phyloP scores from a whole-genome alignment of 2,113 vertebrate species.

The Martes martes region DNA sequence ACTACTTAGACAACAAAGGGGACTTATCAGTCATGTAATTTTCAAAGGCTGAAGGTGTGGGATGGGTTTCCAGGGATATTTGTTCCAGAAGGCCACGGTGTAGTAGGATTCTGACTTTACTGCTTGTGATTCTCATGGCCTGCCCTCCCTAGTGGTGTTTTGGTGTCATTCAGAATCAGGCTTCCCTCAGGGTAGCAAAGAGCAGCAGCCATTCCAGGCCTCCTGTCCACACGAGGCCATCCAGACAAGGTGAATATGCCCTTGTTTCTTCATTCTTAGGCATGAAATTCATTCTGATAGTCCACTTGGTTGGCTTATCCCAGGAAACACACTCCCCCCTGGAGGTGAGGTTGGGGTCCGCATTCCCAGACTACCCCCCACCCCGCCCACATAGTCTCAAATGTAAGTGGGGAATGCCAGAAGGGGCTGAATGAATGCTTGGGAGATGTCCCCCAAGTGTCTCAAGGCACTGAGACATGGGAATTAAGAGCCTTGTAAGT shows the following conservation, averaged over 20 bases:
- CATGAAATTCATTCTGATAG: background rate
- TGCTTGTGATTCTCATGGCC: background rate
- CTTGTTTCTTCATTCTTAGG: background rate
- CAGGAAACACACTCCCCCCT: background rate
- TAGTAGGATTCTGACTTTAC: background rate
- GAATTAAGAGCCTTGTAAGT: background rate
- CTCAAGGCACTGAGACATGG: fast-evolving
- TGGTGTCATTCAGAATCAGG: background rate
- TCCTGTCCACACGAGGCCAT: background rate
- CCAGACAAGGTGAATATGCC: background rate
- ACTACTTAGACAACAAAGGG: background rate
- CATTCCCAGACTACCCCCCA: background rate
- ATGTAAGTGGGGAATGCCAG: background rate
- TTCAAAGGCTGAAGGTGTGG: background rate
- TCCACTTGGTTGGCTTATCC: background rate
- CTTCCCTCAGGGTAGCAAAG: background rate
- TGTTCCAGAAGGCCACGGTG: background rate
- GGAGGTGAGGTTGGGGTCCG: background rate
- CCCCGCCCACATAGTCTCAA: background rate
- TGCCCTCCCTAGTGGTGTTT: no score
- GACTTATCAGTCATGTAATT: background rate
- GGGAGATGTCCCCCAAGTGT: background rate
- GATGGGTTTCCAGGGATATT: background rate
- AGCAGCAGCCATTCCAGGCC: background rate
- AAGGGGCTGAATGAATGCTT: background rate